Evolutionary conservation across 2,888 invertebrate species (phyloP).

Genomic region (Leptopilina drosophilae): DNA sequence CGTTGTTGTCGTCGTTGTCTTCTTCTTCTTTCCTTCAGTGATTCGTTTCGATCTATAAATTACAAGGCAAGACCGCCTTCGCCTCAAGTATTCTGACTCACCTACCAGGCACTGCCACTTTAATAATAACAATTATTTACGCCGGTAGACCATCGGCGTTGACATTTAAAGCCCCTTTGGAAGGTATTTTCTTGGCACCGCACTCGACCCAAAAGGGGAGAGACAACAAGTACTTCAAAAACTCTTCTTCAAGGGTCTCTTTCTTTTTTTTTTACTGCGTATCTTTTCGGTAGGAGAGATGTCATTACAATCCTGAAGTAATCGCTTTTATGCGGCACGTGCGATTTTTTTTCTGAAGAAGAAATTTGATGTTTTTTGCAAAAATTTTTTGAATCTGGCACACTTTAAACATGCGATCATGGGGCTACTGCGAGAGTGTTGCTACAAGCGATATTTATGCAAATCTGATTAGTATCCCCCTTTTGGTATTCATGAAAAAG

Average conservation of each 20-base stretch:
- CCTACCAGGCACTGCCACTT: constrained; percentile 59
- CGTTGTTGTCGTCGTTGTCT: constrained; percentile 59
- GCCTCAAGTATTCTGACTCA: constrained; percentile 49
- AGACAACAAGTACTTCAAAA: constrained; percentile 17
- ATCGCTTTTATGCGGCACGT: constrained; percentile 28
- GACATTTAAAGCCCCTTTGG: constrained; percentile 70
- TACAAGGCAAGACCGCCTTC: constrained; percentile 65
- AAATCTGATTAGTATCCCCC: constrained; percentile 61
- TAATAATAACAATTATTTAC: constrained; percentile 74
- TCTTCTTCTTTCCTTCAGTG: constrained; percentile 55
- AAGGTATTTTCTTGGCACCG: constrained; percentile 47
- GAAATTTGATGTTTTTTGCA: no score
- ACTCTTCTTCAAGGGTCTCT: constrained; percentile 6
- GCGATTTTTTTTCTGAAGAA: background rate
- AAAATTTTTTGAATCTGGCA: constrained; percentile 57
- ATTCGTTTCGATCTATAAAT: constrained; percentile 73
- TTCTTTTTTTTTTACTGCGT: constrained; percentile 5
- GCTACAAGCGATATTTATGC: constrained; percentile 59
- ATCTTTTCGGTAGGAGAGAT: constrained; percentile 32
- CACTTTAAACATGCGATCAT: constrained; percentile 60
- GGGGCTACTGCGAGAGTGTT: constrained; percentile 59
- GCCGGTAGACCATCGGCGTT: constrained; percentile 67
- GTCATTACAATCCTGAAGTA: constrained; percentile 20
- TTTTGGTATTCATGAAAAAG: constrained; percentile 52
- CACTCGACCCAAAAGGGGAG: background rate